Base-by-base conservation (phyloP, 2,888 invertebrate species). In the Philhelius pedissequus region DNA sequence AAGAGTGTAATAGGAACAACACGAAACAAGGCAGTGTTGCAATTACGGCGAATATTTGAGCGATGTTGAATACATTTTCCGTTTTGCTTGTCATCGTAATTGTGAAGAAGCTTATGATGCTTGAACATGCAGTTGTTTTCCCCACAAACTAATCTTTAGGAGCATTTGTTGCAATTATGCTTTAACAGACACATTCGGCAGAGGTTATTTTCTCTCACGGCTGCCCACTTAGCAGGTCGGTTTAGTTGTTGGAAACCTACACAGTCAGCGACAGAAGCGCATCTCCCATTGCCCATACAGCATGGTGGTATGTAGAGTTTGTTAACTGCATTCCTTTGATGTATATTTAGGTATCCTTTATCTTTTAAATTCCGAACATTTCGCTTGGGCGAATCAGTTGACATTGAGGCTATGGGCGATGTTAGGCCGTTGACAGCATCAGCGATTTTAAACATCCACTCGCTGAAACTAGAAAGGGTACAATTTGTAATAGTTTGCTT, bases 361-460 rank as follows among this genome's bases (percentile, higher is more conserved):
- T 32, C 54, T 20, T 56, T 56, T 56, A 32, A 56, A 32, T 20
- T 13, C 18, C 7, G 18, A 9, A 13, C 1, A 11, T 32, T 56
- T 6, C 32, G 15, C 35, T 35, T 56, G 54, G 18, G 32, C 2
- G 32, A 3, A 6, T 30, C 54, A 20, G 20, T 32, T 56, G 32
- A 20, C 18, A 32, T 32, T 3, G 9, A 56, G 5, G 54, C 1
- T 56, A 56, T 18, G 2, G 54, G 54, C 4, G 54, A 7, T 20
- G 54, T 56, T 20, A 56, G 32, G 9, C 54, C 54, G 35, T 56
- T 56, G 54, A 56, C 54, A 20, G 54, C 54, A 11, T 56, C 54
- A 13, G 32, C 54, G 15, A 56, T 35, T 11, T 4, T 56, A 20
- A 56, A 32, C 54, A 56, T 52, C 52, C 52, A 52, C 8, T 27